phyloP scores from a whole-genome alignment of 2,888 invertebrate genomes.

The Drosophila borealis region DNA sequence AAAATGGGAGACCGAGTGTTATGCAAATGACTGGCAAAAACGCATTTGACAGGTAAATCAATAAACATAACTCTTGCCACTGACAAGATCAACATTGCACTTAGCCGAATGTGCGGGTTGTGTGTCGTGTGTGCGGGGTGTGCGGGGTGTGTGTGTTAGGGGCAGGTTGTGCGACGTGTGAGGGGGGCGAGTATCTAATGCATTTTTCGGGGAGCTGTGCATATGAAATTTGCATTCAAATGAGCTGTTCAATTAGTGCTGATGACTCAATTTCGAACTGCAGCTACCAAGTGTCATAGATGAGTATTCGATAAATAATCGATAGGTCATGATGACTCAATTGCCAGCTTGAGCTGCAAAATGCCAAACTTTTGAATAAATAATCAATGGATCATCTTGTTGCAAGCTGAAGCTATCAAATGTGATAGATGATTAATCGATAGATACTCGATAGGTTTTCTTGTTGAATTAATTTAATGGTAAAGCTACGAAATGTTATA shows the following conservation, averaged over 20 bases:
- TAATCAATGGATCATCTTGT: too few relatives aligned
- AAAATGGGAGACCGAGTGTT: constrained; percentile 33
- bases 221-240: constrained; percentile 56
- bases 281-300: constrained; percentile 8
- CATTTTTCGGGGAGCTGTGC: constrained; percentile 35
- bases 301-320: constrained; percentile 3
- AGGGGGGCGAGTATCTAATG: constrained; percentile 10
- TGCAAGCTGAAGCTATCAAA: too few relatives aligned
- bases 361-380: too few relatives aligned
- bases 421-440: too few relatives aligned
- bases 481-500: too few relatives aligned
- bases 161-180: not conserved
- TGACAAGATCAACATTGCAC: constrained; percentile 65
- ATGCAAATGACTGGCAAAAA: constrained; percentile 60
- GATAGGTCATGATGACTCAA: not conserved
- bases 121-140: too few relatives aligned
- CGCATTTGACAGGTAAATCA: constrained; percentile 73
- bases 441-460: too few relatives aligned
- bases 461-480: too few relatives aligned
- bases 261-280: constrained; percentile 54
- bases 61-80: constrained; percentile 71
- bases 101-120: constrained; percentile 32
- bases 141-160: not conserved
- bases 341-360: too few relatives aligned
- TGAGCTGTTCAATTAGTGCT: constrained; percentile 55